phyloP scores from a whole-genome alignment of 2,888 invertebrate species.

The Drosophila helvetica region DNA sequence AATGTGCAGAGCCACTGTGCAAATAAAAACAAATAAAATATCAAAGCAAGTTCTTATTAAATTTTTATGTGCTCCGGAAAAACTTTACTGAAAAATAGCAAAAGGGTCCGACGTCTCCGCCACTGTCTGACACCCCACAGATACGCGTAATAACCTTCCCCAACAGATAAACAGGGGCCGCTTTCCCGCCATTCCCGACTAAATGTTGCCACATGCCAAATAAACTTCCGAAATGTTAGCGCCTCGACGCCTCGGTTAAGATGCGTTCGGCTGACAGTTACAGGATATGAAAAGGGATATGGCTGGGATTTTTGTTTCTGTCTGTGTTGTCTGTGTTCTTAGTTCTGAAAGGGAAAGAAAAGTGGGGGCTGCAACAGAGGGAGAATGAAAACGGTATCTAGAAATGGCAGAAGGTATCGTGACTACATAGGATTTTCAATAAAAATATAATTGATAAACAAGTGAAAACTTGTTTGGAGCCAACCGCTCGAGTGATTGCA shows the following conservation, averaged over 20 bases:
- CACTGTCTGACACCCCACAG: conserved; percentile 46
- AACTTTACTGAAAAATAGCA: conserved; percentile 60
- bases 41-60: conserved; percentile 71
- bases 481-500: not conserved
- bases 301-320: not conserved
- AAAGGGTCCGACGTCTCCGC: conserved; percentile 28
- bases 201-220: conserved; percentile 60
- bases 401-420: not conserved
- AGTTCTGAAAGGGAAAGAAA: not conserved
- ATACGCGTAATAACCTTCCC: conserved; percentile 62
- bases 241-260: conserved; percentile 69
- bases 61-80: conserved; percentile 64
- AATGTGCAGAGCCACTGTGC: conserved; percentile 22
- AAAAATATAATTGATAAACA: not conserved
- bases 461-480: too few species aligned
- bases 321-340: not conserved
- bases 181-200: conserved; percentile 51
- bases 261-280: conserved; percentile 56
- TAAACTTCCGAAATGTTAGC: conserved; percentile 75
- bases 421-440: not conserved
- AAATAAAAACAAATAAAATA: conserved; percentile 78
- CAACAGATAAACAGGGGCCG: conserved; percentile 55
- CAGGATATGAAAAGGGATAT: conserved; percentile 36
- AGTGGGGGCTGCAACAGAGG: not conserved
- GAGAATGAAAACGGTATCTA: too few species aligned